phyloP scores from a whole-genome alignment of 2,113 vertebrate genomes.

The Silurus meridionalis region DNA sequence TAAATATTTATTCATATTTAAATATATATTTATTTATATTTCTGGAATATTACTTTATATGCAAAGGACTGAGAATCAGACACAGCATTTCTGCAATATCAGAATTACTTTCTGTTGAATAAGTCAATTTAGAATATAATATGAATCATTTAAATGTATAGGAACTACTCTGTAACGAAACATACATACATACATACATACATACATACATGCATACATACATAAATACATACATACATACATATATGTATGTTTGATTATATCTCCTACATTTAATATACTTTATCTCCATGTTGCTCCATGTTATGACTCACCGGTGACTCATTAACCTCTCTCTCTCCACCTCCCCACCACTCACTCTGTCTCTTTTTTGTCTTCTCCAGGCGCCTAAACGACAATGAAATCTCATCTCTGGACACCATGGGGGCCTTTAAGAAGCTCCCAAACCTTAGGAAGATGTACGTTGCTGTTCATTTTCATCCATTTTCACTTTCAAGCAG shows the following conservation, averaged over 20 bases:
- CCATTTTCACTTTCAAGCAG: constrained; percentile 4
- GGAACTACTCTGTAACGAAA: neutral
- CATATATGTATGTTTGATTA: no score
- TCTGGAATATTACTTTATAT: neutral
- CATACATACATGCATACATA: no score
- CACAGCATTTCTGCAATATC: neutral
- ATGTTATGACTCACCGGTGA: constrained; percentile 27
- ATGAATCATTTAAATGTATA: neutral
- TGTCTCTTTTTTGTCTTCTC: neutral
- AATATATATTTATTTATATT: neutral
- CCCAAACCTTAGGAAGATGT: constrained; percentile 92
- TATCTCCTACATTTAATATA: no score
- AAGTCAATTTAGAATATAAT: constrained; percentile 11
- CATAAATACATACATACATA: no score
- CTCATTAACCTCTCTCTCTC: constrained; percentile 25
- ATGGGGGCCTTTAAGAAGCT: constrained; percentile 89
- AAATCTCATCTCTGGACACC: constrained; percentile 86
- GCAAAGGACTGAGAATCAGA: neutral
- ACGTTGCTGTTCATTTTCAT: constrained; percentile 55
- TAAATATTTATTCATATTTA: no score
- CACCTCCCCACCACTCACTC: constrained; percentile 34
- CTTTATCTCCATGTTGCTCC: constrained; percentile 2
- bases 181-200: no score
- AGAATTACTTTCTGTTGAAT: neutral
- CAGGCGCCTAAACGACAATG: constrained; percentile 94